phyloP scores from a whole-genome alignment of 2,113 vertebrate species.

The Macquaria ambigua region DNA sequence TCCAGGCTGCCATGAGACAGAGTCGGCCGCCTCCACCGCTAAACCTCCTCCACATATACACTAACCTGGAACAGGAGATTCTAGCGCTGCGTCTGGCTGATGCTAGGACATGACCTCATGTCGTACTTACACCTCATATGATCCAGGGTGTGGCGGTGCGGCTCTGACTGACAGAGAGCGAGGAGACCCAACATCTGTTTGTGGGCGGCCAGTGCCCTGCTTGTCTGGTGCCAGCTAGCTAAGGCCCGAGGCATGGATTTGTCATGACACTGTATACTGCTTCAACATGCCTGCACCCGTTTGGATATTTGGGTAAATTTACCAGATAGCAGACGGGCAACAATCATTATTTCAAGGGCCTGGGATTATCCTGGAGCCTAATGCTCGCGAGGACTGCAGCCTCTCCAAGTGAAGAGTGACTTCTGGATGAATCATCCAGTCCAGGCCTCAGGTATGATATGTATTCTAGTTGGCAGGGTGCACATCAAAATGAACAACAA shows the following conservation, averaged over 20 bases:
- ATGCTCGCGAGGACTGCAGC: slow-evolving; percentile 35
- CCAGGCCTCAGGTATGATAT: slow-evolving; percentile 33
- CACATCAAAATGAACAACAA: slow-evolving; percentile 32
- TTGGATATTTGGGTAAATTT: slow-evolving; percentile 61
- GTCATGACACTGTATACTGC: slow-evolving; percentile 43
- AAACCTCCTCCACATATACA: slow-evolving; percentile 63
- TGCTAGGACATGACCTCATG: slow-evolving; percentile 70
- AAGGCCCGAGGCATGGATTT: slow-evolving; percentile 51
- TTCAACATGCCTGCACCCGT: slow-evolving; percentile 48
- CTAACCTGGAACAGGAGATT: slow-evolving; percentile 43
- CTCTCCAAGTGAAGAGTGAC: slow-evolving; percentile 57
- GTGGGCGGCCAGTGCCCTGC: slow-evolving; percentile 43
- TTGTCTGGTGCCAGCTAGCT: slow-evolving; percentile 64
- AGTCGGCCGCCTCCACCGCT: slow-evolving; percentile 37
- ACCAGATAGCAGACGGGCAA: slow-evolving; percentile 53
- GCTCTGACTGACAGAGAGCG: slow-evolving; percentile 45
- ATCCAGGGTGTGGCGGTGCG: slow-evolving; percentile 67
- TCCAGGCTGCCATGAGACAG: slow-evolving; percentile 64
- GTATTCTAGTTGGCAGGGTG: slow-evolving; percentile 39
- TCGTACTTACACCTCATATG: slow-evolving; percentile 56
- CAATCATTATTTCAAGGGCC: slow-evolving; percentile 64
- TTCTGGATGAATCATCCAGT: slow-evolving; percentile 52
- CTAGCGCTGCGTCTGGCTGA: slow-evolving; percentile 41
- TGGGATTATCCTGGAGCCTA: slow-evolving; percentile 60
- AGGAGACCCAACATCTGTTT: slow-evolving; percentile 71